Evolutionary conservation across 2,888 invertebrate species (phyloP).

Genomic region (Ormyrus thymus): DNA sequence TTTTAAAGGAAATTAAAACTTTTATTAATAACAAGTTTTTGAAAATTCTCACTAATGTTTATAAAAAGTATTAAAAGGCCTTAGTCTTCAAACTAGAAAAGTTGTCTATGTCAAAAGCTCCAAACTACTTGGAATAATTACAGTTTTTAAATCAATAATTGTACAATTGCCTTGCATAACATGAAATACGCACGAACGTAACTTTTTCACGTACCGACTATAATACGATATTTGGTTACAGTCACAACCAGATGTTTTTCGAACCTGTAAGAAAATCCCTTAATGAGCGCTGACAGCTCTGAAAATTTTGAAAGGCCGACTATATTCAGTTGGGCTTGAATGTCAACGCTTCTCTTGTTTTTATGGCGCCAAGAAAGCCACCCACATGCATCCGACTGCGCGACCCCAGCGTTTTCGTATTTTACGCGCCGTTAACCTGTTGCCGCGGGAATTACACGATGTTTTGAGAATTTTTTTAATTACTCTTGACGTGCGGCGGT

Average conservation of each 20-base stretch:
- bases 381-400: slow-evolving; percentile 25
- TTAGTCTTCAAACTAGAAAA: too few species aligned
- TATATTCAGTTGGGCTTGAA: slow-evolving; percentile 42
- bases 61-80: too few species aligned
- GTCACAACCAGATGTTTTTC: slow-evolving; percentile 27
- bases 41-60: too few species aligned
- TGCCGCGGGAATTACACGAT: neutral
- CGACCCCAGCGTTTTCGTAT: slow-evolving; percentile 21
- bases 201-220: too few species aligned
- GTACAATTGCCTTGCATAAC: too few species aligned
- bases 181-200: too few species aligned
- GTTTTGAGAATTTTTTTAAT: slow-evolving; percentile 3
- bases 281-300: slow-evolving; percentile 49
- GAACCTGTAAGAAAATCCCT: slow-evolving; percentile 39
- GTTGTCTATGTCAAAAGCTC: too few species aligned
- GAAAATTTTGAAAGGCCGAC: slow-evolving; percentile 28
- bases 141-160: too few species aligned
- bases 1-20: too few species aligned
- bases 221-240: too few species aligned
- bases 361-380: slow-evolving; percentile 48
- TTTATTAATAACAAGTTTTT: too few species aligned
- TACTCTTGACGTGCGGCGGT: neutral
- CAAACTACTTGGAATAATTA: too few species aligned
- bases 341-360: slow-evolving; percentile 51
- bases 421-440: slow-evolving; percentile 34